Percentiles rank a stretch among this genome's conserved stretches.
Conservation (phyloP, 2,888 invertebrate genomes). For the Chalcosyrphus nemorum region DNA sequence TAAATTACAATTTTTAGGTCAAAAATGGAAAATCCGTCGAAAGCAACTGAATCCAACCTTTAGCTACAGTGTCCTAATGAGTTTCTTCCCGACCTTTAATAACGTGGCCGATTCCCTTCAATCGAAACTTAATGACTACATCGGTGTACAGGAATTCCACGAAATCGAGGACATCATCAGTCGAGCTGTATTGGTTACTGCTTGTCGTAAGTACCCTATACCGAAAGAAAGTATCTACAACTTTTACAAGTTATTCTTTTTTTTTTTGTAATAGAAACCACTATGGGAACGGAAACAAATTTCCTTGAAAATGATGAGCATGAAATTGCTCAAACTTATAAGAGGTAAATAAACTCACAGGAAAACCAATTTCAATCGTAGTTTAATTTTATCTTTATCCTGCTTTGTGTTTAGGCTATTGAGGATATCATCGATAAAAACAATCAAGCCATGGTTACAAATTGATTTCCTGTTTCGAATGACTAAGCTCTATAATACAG, state of each 20-base stretch:
- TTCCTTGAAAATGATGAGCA: constrained; percentile 78
- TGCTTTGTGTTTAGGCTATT: constrained; percentile 74
- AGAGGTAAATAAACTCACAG: constrained; percentile 74
- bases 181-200: constrained; percentile 79
- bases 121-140: constrained; percentile 74
- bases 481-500: constrained; percentile 77
- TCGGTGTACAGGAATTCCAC: constrained; percentile 74
- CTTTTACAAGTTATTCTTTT: constrained; percentile 24
- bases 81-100: constrained; percentile 79
- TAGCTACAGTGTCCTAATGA: constrained; percentile 78
- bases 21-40: constrained; percentile 79
- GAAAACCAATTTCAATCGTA: constrained; percentile 26
- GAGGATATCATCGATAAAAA: constrained; percentile 79
- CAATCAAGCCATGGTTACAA: constrained; percentile 80
- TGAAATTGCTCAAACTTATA: constrained; percentile 79
- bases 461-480: constrained; percentile 79
- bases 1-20: constrained; percentile 74
- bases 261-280: constrained; percentile 76
- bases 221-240: neutral
- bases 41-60: constrained; percentile 80
- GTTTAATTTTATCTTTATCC: constrained; percentile 17
- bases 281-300: constrained; percentile 80
- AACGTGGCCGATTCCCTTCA: constrained; percentile 77
- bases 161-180: constrained; percentile 79
- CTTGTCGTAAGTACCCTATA: constrained; percentile 78